Evolutionary conservation across 2,797 vertebrate genomes (phyloP).

Genomic region (Macropodus opercularis): DNA sequence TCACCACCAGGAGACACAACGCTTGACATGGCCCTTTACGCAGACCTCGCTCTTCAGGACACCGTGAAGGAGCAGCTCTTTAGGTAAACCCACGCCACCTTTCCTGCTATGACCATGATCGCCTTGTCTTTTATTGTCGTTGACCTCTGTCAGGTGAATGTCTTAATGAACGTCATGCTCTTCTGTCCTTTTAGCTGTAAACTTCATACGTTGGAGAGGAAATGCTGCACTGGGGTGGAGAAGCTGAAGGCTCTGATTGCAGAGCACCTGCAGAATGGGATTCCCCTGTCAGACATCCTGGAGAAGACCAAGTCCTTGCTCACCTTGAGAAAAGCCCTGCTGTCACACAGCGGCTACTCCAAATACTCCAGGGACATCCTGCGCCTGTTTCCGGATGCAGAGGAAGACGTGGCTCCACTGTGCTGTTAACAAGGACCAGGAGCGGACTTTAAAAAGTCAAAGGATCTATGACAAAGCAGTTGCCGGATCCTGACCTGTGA

Average conservation of each 20-base stretch:
- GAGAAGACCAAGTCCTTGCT: constrained; percentile 78
- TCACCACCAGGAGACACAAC: constrained; percentile 6
- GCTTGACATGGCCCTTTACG: constrained; percentile 70
- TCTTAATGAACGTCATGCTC: background rate
- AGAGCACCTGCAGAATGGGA: constrained; percentile 74
- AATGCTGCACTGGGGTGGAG: constrained; percentile 76
- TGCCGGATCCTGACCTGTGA: constrained; percentile 5
- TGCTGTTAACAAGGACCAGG: constrained; percentile 56
- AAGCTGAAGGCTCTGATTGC: constrained; percentile 76
- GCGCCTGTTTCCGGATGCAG: constrained; percentile 70
- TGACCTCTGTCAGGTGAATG: too few species aligned
- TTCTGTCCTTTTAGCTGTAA: constrained; percentile 71
- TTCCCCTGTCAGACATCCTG: constrained; percentile 71
- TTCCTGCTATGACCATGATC: too few species aligned
- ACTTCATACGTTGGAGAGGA: constrained; percentile 78
- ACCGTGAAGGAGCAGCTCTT: constrained; percentile 76
- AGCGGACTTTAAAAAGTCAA: background rate
- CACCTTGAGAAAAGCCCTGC: constrained; percentile 71
- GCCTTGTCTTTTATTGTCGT: too few species aligned
- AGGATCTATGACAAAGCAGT: background rate
- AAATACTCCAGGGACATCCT: constrained; percentile 76
- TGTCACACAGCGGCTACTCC: constrained; percentile 78
- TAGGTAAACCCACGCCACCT: constrained; percentile 65
- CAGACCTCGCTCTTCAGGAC: constrained; percentile 75
- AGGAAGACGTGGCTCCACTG: constrained; percentile 76